phyloP scores from a whole-genome alignment of 2,888 invertebrate genomes.

The Lasioglossum malachurum region DNA sequence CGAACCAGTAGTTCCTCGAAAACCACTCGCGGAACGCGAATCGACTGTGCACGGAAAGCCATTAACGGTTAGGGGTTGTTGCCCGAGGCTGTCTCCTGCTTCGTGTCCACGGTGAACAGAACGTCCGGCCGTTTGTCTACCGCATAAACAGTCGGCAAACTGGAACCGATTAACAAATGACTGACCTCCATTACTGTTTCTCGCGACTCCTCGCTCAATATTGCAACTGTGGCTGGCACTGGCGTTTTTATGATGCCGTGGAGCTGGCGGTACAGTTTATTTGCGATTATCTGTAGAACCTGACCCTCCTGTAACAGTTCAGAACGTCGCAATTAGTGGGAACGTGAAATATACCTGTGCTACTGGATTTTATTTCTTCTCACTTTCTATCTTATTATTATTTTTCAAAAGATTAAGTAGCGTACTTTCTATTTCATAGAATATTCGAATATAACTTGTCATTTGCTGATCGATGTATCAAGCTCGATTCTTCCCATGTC shows the following conservation, averaged over 20 bases:
- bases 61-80: slow-evolving; percentile 66
- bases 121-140: slow-evolving; percentile 50
- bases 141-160: slow-evolving; percentile 73
- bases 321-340: neutral
- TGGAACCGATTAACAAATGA: slow-evolving; percentile 77
- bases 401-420: too few relatives aligned
- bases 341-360: neutral
- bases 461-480: too few relatives aligned
- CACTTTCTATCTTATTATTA: too few relatives aligned
- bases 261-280: neutral
- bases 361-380: neutral
- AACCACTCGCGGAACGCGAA: slow-evolving; percentile 42
- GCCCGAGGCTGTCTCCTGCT: slow-evolving; percentile 39
- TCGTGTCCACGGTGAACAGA: slow-evolving; percentile 56
- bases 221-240: neutral
- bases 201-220: neutral
- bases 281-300: neutral
- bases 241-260: neutral
- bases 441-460: too few relatives aligned
- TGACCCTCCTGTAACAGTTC: neutral
- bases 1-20: slow-evolving; percentile 16
- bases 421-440: too few relatives aligned
- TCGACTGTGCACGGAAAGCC: slow-evolving; percentile 54
- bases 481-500: neutral
- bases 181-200: slow-evolving; percentile 63